phyloP scores from a whole-genome alignment of 1,140 invertebrate species.

The Temnothorax nylanderi region DNA sequence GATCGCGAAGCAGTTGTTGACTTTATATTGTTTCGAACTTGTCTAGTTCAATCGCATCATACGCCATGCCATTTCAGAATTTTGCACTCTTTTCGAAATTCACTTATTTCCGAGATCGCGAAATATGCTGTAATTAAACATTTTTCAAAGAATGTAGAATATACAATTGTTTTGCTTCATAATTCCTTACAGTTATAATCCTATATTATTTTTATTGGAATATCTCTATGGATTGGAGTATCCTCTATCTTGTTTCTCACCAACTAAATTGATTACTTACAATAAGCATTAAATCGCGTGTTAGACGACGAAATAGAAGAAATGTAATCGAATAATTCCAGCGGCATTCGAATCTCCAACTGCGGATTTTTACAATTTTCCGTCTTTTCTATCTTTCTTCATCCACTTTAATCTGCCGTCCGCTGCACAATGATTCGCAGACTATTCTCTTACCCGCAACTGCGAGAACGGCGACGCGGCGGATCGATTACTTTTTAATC shows the following conservation, averaged over 20 bases:
- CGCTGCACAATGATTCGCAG: conserved; percentile 6
- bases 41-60: neutral
- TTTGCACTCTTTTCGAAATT: neutral
- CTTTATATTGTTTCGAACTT: conserved; percentile 56
- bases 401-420: conserved; percentile 58
- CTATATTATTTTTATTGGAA: neutral
- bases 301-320: neutral
- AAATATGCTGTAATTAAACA: neutral
- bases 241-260: neutral
- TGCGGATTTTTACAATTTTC: conserved; percentile 6
- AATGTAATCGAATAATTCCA: neutral
- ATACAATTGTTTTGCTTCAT: neutral
- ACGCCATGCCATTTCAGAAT: neutral
- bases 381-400: conserved; percentile 47
- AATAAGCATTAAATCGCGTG: neutral
- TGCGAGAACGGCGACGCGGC: conserved; percentile 15
- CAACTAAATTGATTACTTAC: neutral
- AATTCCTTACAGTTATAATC: neutral
- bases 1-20: conserved; percentile 59
- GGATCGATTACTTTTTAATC: conserved; percentile 72
- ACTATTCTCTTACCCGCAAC: conserved; percentile 32
- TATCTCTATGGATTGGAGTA: neutral
- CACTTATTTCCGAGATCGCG: neutral
- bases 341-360: conserved; percentile 17
- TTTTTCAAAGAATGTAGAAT: neutral